These are phyloP conservation scores for Calephelis perditalis DNA, from an alignment of 2,888 invertebrate genomes.

Conservation along the genomic window DNA sequence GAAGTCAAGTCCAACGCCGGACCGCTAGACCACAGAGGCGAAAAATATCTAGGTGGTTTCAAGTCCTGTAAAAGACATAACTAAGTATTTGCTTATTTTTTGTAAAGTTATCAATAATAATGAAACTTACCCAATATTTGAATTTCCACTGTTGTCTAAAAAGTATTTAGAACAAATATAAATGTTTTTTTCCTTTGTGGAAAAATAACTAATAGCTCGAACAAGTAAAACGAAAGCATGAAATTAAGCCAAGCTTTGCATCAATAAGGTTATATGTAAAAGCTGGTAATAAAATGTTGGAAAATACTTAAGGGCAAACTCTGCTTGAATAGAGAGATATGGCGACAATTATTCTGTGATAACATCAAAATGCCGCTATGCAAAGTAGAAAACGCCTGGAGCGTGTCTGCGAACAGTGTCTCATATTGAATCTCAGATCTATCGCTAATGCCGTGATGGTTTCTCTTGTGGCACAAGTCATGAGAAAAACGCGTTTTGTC, in stretches of 20 bases:
- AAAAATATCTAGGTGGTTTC: too few species aligned
- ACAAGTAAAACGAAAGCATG: not conserved
- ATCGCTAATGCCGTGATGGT: constrained; percentile 20
- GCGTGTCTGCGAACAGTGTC: constrained; percentile 25
- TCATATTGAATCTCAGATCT: constrained; percentile 25
- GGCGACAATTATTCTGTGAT: constrained; percentile 21
- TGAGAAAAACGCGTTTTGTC: not conserved
- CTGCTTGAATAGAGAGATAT: constrained; percentile 15
- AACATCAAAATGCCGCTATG: constrained; percentile 20
- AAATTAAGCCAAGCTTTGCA: not conserved
- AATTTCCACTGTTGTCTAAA: too few species aligned
- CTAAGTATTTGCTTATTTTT: too few species aligned
- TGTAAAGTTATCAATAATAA: too few species aligned
- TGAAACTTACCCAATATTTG: too few species aligned
- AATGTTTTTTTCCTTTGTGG: too few species aligned
- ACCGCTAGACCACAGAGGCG: too few species aligned
- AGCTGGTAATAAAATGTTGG: constrained; percentile 9
- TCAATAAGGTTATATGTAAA: not conserved
- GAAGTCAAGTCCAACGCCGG: too few species aligned
- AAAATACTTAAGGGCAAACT: constrained; percentile 14
- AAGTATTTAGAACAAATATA: too few species aligned
- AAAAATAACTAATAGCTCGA: not conserved
- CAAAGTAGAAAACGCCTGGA: constrained; percentile 23
- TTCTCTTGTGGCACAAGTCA: constrained; percentile 1
- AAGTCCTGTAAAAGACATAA: too few species aligned